phyloP scores from a whole-genome alignment of 64 coral and sea anemone species.

The Stylophora pistillata region DNA sequence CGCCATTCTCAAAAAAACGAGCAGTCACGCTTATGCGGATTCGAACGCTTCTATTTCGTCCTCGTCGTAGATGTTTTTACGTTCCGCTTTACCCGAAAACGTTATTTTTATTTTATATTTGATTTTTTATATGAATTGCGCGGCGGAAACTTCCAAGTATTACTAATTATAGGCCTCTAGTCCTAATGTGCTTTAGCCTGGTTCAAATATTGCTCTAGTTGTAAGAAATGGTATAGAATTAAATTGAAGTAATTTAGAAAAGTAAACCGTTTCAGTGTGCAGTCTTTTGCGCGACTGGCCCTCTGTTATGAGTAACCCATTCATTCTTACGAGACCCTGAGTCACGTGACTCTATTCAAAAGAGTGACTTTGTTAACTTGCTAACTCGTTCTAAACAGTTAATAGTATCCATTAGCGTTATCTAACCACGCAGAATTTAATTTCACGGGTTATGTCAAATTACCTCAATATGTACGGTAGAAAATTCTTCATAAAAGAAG shows the following conservation, averaged over 20 bases:
- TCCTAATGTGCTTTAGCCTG: constrained; percentile 12
- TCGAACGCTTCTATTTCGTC: constrained; percentile 57
- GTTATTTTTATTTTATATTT: constrained; percentile 86
- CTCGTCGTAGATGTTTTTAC: constrained; percentile 62
- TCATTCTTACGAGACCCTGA: too few species aligned
- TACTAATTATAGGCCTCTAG: neutral
- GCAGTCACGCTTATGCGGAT: constrained; percentile 1
- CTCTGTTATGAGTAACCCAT: too few species aligned
- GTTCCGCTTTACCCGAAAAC: constrained; percentile 45
- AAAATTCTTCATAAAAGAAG: too few species aligned
- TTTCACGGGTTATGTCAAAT: too few species aligned
- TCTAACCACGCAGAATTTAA: too few species aligned
- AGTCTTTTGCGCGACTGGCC: neutral
- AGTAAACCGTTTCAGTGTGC: neutral
- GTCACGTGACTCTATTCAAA: too few species aligned
- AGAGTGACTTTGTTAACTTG: too few species aligned
- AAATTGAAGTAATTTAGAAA: constrained; percentile 28
- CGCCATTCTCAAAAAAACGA: constrained; percentile 21
- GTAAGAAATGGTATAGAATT: constrained; percentile 45
- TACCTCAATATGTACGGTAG: too few species aligned
- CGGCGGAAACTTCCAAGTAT: constrained; percentile 29
- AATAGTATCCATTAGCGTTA: too few species aligned
- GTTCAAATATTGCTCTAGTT: constrained; percentile 36
- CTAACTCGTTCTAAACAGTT: too few species aligned
- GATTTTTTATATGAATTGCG: constrained; percentile 44